Percentiles rank a stretch among this genome's conserved stretches.
Conservation (phyloP, 2,888 invertebrate species). For the Alcis repandata region DNA sequence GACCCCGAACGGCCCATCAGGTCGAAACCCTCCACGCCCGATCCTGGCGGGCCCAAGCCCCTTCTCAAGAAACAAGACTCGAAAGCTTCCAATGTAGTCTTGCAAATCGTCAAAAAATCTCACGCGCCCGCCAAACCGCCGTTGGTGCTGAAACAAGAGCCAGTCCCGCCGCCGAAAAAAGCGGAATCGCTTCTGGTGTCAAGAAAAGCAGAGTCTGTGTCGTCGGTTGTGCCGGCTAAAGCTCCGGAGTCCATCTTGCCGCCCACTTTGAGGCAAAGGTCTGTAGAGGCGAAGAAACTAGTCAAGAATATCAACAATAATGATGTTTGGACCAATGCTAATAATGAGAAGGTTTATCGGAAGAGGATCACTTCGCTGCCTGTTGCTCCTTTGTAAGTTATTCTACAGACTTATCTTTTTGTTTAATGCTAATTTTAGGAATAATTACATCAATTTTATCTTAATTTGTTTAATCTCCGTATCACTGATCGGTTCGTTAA, state of each 20-base stretch:
- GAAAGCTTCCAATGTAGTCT: constrained; percentile 67
- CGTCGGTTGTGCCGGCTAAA: constrained; percentile 30
- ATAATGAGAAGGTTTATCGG: constrained; percentile 63
- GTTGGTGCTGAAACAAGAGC: constrained; percentile 47
- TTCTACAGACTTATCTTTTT: not conserved
- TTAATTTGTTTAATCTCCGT: constrained; percentile 19
- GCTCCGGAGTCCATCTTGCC: constrained; percentile 40
- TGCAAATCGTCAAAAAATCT: constrained; percentile 77
- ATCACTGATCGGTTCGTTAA: constrained; percentile 57
- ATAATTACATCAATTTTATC: not conserved
- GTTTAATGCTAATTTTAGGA: not conserved
- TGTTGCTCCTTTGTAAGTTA: constrained; percentile 55
- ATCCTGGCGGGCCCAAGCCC: constrained; percentile 63
- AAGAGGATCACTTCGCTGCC: constrained; percentile 61
- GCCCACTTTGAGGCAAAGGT: constrained; percentile 72
- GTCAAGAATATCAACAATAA: constrained; percentile 82
- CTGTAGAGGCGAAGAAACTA: constrained; percentile 62
- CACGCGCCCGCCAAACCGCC: constrained; percentile 63
- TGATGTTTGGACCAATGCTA: constrained; percentile 75
- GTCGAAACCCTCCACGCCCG: constrained; percentile 62
- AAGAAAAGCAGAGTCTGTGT: constrained; percentile 39
- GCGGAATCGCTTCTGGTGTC: constrained; percentile 21
- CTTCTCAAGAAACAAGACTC: constrained; percentile 61
- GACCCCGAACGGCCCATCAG: constrained; percentile 70
- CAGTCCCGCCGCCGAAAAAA: constrained; percentile 12